Conservation (phyloP, 2,888 invertebrate genomes). For the Silvanus unidentatus region DNA sequence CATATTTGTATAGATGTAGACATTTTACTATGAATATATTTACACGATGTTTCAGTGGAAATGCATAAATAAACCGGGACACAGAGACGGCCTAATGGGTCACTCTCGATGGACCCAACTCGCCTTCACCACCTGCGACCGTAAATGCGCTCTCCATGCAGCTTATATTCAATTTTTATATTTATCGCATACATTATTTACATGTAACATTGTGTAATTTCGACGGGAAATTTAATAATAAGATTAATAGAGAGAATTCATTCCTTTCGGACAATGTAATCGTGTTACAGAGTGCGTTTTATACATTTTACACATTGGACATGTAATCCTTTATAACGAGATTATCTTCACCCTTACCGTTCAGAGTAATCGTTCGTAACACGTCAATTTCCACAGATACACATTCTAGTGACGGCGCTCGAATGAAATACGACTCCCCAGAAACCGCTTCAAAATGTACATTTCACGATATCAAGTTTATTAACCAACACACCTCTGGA, state of each 20-base stretch:
- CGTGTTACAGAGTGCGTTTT: conserved; percentile 16
- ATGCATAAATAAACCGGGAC: no score
- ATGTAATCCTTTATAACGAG: conserved; percentile 21
- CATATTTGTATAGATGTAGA: neutral
- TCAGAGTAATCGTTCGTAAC: conserved; percentile 19
- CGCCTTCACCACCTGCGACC: no score
- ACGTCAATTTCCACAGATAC: conserved; percentile 17
- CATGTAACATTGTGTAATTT: no score
- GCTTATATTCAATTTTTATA: no score
- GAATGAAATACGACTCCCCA: conserved; percentile 4
- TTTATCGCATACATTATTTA: no score
- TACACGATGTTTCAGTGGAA: no score
- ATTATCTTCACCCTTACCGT: conserved; percentile 13
- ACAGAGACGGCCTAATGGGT: no score
- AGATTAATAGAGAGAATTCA: conserved; percentile 18
- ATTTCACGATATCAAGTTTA: conserved; percentile 3
- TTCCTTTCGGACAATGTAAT: conserved; percentile 12
- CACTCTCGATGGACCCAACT: no score
- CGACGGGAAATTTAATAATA: conserved; percentile 7
- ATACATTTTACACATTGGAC: conserved; percentile 17
- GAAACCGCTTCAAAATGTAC: conserved; percentile 3
- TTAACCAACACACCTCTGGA: neutral
- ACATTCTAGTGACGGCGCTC: neutral
- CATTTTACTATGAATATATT: neutral
- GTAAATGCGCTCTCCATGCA: no score